Conservation (phyloP, 2,888 invertebrate species). For the Nomada fucata region DNA sequence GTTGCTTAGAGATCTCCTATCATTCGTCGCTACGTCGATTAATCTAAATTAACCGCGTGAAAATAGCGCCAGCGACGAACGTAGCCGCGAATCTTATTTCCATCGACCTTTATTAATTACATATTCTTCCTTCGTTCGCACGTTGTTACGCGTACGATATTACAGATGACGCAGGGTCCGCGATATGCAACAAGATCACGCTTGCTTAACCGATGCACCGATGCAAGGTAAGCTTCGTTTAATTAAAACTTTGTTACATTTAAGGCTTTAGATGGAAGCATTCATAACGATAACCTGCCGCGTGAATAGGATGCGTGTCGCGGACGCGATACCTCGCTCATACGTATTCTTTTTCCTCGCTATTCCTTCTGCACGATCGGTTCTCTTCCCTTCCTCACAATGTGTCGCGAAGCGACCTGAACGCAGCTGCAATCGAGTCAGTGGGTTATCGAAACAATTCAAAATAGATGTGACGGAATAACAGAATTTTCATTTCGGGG, state of each 20-base stretch:
- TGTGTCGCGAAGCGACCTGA: constrained; percentile 14
- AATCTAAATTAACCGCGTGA: constrained; percentile 12
- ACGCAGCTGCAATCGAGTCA: background rate
- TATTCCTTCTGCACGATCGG: background rate
- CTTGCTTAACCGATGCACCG: constrained; percentile 63
- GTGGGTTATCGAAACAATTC: background rate
- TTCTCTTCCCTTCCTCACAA: constrained; percentile 20
- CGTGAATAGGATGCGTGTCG: constrained; percentile 35
- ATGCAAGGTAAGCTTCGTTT: constrained; percentile 70
- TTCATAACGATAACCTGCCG: constrained; percentile 60
- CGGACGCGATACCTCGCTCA: background rate
- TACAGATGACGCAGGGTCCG: constrained; percentile 15
- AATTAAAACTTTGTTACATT: constrained; percentile 73
- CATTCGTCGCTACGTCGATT: constrained; percentile 38
- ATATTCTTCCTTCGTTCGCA: constrained; percentile 3
- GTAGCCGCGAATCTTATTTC: constrained; percentile 25
- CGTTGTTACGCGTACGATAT: background rate
- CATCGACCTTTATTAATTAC: constrained; percentile 11
- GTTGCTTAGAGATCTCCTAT: constrained; percentile 64
- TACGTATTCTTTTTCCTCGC: background rate
- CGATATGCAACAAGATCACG: constrained; percentile 61
- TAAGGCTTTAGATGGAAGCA: constrained; percentile 81
- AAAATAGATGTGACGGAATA: background rate
- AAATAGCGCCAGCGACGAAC: constrained; percentile 46
- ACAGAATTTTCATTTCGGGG: background rate